phyloP scores from a whole-genome alignment of 2,113 vertebrate species.

The Orientallactaga bullata region DNA sequence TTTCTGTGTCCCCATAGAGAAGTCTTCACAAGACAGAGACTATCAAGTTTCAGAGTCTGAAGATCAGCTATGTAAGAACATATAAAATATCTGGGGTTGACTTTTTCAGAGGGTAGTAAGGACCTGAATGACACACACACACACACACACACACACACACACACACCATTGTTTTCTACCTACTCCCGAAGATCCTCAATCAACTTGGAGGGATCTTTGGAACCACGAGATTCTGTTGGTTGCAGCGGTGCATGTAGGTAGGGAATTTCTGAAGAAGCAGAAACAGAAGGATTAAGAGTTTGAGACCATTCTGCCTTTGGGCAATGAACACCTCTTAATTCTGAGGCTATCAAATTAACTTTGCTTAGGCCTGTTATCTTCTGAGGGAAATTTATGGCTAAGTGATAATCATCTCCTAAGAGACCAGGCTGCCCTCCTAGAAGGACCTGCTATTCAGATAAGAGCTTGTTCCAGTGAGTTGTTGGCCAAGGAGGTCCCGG shows the following conservation, averaged over 20 bases:
- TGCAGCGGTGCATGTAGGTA: too few relatives aligned
- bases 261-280: neutral
- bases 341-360: neutral
- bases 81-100: neutral
- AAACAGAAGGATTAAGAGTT: neutral
- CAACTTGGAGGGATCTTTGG: neutral
- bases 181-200: too few relatives aligned
- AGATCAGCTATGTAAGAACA: neutral
- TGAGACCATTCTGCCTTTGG: neutral
- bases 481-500: too few relatives aligned
- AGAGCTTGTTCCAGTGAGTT: too few relatives aligned
- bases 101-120: neutral
- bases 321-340: neutral
- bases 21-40: neutral
- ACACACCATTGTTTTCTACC: neutral
- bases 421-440: neutral
- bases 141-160: too few relatives aligned
- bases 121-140: neutral
- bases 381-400: neutral
- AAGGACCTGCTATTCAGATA: neutral
- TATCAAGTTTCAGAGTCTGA: neutral
- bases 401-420: neutral
- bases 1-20: neutral
- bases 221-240: neutral
- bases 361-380: neutral